Conservation (phyloP, 2,888 invertebrate species). For the Phyllotreta striolata region DNA sequence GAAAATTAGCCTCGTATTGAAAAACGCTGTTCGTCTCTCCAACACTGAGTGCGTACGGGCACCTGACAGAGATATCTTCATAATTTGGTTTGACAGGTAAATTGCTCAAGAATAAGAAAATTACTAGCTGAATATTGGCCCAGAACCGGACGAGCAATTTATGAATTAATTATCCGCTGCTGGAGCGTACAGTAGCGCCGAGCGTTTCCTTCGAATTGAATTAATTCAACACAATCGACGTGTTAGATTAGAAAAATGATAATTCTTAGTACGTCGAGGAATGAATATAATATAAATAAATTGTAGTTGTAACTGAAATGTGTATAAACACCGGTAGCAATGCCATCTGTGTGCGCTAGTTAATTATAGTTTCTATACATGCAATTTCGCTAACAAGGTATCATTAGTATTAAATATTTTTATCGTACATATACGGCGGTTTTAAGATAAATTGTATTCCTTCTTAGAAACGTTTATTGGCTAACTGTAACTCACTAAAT, state of each 20-base stretch:
- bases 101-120: conserved; percentile 42
- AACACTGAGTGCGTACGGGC: not conserved
- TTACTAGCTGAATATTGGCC: conserved; percentile 20
- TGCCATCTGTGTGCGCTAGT: too few relatives aligned
- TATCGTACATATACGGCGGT: conserved; percentile 4
- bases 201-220: too few relatives aligned
- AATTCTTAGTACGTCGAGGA: too few relatives aligned
- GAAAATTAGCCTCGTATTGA: too few relatives aligned
- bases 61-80: conserved; percentile 50
- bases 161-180: conserved; percentile 24
- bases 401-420: conserved; percentile 16
- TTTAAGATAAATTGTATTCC: too few relatives aligned
- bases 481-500: too few relatives aligned
- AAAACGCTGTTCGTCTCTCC: too few relatives aligned
- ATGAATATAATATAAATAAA: too few relatives aligned
- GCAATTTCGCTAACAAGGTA: conserved; percentile 22
- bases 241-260: not conserved
- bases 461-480: too few relatives aligned
- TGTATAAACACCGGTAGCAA: too few relatives aligned
- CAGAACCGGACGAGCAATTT: conserved; percentile 23
- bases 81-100: conserved; percentile 52
- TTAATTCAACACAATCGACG: too few relatives aligned
- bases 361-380: not conserved
- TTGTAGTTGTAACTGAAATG: too few relatives aligned
- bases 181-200: not conserved